Percentiles rank a stretch among this genome's conserved stretches.
These are phyloP conservation scores for Trogon melanurus DNA, from an alignment of 2,113 vertebrate genomes.

Conservation along the genomic window DNA sequence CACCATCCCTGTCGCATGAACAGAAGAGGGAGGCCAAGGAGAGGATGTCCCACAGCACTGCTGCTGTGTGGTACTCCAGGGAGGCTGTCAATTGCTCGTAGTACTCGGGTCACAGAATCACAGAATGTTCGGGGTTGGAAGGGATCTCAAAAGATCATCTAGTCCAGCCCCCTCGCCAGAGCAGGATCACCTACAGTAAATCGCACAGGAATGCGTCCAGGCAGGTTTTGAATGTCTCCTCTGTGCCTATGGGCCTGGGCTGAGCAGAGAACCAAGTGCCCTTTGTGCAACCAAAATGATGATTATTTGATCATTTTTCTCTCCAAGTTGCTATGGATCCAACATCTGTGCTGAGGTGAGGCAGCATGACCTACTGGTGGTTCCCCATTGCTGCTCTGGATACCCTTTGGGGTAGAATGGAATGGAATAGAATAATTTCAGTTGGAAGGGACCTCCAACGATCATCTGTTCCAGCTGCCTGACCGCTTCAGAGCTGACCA, in stretches of 20 bases:
- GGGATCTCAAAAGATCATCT: no score
- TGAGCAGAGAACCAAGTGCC: background rate
- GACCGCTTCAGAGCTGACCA: background rate
- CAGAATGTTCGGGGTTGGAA: no score
- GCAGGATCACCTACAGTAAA: no score
- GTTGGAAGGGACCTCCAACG: background rate
- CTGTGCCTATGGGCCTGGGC: background rate
- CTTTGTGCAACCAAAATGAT: background rate
- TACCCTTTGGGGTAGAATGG: background rate
- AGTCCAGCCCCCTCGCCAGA: no score
- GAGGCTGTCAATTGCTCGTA: fast-evolving
- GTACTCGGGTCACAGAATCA: background rate
- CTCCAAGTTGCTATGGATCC: background rate
- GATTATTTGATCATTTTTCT: background rate
- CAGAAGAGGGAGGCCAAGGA: background rate
- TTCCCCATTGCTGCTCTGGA: background rate
- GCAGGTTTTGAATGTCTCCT: no score
- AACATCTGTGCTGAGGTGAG: background rate
- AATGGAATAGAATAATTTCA: background rate
- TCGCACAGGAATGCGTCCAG: no score
- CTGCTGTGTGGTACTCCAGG: fast-evolving
- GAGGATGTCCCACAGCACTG: background rate
- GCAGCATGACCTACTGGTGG: background rate
- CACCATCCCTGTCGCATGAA: background rate
- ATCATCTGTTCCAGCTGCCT: background rate